phyloP scores from a whole-genome alignment of 2,113 vertebrate genomes.

The Gila orcuttii region DNA sequence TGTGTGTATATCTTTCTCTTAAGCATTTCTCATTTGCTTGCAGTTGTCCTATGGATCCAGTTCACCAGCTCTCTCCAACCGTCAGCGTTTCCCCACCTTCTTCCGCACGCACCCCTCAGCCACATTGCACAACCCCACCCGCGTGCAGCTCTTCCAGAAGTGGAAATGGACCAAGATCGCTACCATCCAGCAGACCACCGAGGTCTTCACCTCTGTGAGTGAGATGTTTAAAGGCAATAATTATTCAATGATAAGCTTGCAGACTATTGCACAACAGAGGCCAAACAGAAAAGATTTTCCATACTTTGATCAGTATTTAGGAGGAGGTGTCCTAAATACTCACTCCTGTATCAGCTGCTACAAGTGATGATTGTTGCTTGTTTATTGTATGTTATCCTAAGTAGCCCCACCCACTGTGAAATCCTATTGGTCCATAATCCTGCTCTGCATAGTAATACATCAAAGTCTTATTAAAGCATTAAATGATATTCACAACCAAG shows the following conservation, averaged over 20 bases:
- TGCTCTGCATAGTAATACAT: background rate
- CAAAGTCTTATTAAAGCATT: background rate
- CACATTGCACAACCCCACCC: constrained; percentile 93
- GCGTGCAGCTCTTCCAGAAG: constrained; percentile 92
- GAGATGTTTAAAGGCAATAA: background rate
- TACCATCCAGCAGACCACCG: constrained; percentile 96
- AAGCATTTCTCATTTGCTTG: background rate
- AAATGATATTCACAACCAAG: background rate
- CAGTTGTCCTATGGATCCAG: constrained; percentile 95
- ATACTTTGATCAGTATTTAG: background rate
- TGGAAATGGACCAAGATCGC: constrained; percentile 97
- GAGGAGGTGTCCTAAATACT: background rate
- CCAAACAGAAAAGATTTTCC: background rate
- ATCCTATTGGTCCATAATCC: background rate
- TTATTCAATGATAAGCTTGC: background rate
- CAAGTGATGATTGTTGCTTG: background rate
- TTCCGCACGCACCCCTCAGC: constrained; percentile 94
- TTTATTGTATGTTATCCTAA: background rate
- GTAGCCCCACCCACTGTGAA: background rate
- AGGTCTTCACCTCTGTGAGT: constrained; percentile 95
- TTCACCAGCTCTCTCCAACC: constrained; percentile 91
- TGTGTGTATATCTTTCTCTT: constrained; percentile 28
- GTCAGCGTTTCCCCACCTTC: constrained; percentile 93
- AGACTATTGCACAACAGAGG: background rate
- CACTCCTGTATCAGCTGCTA: too few relatives aligned